phyloP scores from a whole-genome alignment of 2,888 invertebrate species.

The Torymus tubicola region DNA sequence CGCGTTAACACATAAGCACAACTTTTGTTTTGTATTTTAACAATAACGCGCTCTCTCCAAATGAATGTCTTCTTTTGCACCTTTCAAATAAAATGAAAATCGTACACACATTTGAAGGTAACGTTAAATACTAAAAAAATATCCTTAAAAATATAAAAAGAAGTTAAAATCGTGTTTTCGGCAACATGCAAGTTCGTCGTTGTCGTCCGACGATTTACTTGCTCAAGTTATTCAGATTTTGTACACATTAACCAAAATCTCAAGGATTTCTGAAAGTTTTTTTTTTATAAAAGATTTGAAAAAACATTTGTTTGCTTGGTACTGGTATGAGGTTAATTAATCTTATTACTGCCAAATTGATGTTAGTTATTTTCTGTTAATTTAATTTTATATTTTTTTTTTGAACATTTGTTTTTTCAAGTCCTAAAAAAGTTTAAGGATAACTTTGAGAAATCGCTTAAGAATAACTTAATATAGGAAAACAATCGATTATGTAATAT shows the following conservation, averaged over 20 bases:
- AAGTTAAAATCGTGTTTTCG: slow-evolving; percentile 5
- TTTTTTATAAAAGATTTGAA: background rate
- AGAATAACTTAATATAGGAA: slow-evolving; percentile 7
- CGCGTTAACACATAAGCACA: slow-evolving; percentile 37
- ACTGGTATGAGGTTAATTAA: background rate
- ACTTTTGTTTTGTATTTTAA: slow-evolving; percentile 24
- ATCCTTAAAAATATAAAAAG: background rate
- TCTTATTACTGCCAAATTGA: background rate
- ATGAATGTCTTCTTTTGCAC: background rate
- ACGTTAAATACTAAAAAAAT: background rate
- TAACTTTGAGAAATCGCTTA: slow-evolving; percentile 4
- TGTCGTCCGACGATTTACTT: background rate
- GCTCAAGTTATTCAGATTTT: slow-evolving; percentile 10
- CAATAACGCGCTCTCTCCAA: slow-evolving; percentile 23
- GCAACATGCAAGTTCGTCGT: background rate
- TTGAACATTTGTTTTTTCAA: slow-evolving; percentile 4
- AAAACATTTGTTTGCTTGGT: slow-evolving; percentile 5
- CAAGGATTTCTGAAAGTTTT: slow-evolving; percentile 14
- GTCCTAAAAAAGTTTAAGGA: background rate
- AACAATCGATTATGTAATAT: slow-evolving; percentile 44
- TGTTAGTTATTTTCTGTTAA: background rate
- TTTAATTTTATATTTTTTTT: slow-evolving; percentile 22
- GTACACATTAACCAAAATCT: slow-evolving; percentile 20
- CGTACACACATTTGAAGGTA: no score
- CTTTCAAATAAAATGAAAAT: background rate